Conservation (phyloP, 2,113 vertebrate genomes). For the Uria aalge region DNA sequence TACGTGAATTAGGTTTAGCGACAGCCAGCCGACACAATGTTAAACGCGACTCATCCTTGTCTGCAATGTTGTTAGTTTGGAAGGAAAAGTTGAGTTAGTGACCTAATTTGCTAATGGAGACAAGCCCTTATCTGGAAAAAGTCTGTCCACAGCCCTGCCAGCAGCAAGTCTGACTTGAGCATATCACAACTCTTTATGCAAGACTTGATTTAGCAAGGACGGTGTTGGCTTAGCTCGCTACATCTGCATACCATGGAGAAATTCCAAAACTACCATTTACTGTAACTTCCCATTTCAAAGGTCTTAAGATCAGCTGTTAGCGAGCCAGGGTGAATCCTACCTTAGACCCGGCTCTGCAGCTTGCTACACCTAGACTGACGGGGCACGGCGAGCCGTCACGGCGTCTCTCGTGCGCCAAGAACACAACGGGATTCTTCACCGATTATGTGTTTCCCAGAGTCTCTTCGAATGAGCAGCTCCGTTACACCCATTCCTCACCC, state of each 20-base stretch:
- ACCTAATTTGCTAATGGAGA: conserved; percentile 46
- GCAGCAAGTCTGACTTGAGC: background rate
- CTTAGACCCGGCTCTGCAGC: background rate
- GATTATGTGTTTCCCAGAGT: background rate
- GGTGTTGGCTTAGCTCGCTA: background rate
- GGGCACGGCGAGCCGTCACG: accelerated
- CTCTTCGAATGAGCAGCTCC: background rate
- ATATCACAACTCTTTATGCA: conserved; percentile 43
- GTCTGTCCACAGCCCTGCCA: background rate
- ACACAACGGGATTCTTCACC: background rate
- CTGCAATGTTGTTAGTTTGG: background rate
- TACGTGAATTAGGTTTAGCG: background rate
- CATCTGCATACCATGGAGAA: conserved; percentile 2
- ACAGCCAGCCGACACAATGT: background rate
- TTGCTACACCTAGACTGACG: background rate
- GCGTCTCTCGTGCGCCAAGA: accelerated
- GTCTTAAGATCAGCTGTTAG: background rate
- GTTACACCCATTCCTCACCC: background rate
- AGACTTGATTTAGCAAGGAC: conserved; percentile 16
- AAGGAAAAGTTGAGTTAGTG: conserved; percentile 3
- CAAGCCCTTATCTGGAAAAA: conserved; percentile 56
- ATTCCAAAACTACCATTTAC: conserved; percentile 36
- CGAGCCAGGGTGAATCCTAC: background rate
- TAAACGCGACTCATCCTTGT: background rate
- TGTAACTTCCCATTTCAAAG: conserved; percentile 2